phyloP scores from a whole-genome alignment of 1,140 invertebrate genomes.

The Zaprionus tsacasi region DNA sequence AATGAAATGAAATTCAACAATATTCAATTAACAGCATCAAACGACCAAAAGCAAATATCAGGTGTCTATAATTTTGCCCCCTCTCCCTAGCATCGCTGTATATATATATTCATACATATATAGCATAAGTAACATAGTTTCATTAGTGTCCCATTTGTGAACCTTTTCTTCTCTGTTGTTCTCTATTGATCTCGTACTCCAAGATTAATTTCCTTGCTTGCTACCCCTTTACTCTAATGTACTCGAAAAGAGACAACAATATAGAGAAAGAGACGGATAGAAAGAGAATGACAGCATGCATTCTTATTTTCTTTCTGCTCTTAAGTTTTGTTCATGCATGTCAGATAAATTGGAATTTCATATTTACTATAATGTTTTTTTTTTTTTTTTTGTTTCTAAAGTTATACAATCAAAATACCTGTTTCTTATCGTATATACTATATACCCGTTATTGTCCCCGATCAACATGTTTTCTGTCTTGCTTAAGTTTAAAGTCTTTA shows the following conservation, averaged over 20 bases:
- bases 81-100: slow-evolving; percentile 16
- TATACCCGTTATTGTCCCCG: neutral
- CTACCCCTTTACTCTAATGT: neutral
- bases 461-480: neutral
- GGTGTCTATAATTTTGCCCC: slow-evolving; percentile 50
- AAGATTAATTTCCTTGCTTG: neutral
- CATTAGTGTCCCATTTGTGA: neutral
- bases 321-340: neutral
- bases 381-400: too few species aligned
- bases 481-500: neutral
- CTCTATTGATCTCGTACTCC: neutral
- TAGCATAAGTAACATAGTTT: neutral
- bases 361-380: neutral
- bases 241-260: neutral
- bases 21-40: slow-evolving; percentile 26
- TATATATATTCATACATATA: neutral
- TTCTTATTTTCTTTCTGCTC: neutral
- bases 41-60: slow-evolving; percentile 44
- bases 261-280: neutral
- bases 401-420: neutral
- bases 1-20: neutral
- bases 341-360: neutral
- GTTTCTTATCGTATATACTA: neutral
- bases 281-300: neutral
- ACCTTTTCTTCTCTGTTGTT: slow-evolving; percentile 1